These are phyloP conservation scores for Sminthurinus aureus DNA, from an alignment of 2,888 invertebrate species.

Conservation along the genomic window DNA sequence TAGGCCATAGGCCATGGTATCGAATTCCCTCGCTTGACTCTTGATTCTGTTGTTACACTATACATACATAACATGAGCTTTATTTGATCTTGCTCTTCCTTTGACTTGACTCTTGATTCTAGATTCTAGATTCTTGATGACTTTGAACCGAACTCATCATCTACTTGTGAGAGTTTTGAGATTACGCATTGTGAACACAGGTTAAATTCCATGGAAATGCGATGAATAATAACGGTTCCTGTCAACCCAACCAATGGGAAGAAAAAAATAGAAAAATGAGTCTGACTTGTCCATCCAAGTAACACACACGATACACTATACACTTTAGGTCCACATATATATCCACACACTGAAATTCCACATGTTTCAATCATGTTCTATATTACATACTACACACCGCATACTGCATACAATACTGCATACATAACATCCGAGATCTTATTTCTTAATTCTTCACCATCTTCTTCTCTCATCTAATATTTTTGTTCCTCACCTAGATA, in stretches of 20 bases:
- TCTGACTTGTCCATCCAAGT: slow-evolving; percentile 8
- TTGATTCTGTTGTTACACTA: too few species aligned
- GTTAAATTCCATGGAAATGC: slow-evolving; percentile 38
- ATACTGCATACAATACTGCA: too few species aligned
- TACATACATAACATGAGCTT: too few species aligned
- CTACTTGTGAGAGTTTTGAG: neutral
- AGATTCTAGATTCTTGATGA: neutral
- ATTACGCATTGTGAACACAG: slow-evolving; percentile 32
- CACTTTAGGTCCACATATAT: neutral
- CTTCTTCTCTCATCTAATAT: neutral
- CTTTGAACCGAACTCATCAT: slow-evolving; percentile 22
- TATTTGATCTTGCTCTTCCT: too few species aligned
- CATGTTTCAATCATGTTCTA: too few species aligned
- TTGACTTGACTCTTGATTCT: too few species aligned
- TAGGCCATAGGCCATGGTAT: slow-evolving; percentile 1
- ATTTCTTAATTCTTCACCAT: slow-evolving; percentile 5
- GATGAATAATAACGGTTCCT: slow-evolving; percentile 47
- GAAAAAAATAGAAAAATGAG: slow-evolving; percentile 24
- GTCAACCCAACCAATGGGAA: slow-evolving; percentile 22
- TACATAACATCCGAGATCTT: neutral
- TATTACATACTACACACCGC: too few species aligned
- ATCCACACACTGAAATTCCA: too few species aligned
- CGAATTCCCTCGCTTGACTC: too few species aligned
- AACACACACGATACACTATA: neutral
- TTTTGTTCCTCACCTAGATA: neutral